Base-by-base conservation (phyloP, 2,888 invertebrate species). In the Periphyllus acericola region DNA sequence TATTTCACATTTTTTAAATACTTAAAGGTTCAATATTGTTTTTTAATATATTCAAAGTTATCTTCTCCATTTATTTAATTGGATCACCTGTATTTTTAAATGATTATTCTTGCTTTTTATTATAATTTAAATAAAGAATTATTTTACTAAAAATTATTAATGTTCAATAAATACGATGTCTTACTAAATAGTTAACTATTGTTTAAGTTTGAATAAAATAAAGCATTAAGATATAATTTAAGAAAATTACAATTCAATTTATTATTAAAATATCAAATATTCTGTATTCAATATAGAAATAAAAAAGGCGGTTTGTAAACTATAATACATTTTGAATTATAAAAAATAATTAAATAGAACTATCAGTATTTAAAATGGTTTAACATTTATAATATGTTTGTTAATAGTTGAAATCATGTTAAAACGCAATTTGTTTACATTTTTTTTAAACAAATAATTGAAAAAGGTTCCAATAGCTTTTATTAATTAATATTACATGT, bases 371-470 rank as follows among this genome's bases (percentile, higher is more conserved):
- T 68, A 68, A 46, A 75, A 75, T 75, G 34, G 40, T 83, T 66
- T 32, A 75, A 40, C 66, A 11, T 60, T 74, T 40, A 40, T 83
- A n/a, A 29, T 83, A 85, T 78, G 66, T 52, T 40, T 25, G 78
- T 11, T 34, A 78, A 78, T 68, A 46, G 34, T n/a, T 78, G 66
- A 76, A 78, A n/a, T 78, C 55, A 52, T 78, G 68, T 78, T 78
- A 78, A 68, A 84, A 85, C 32, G 29, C 66, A 78, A 78, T 78
- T 85, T 85, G 52, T 76, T 66, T 84, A 76, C 68, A 68, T 34
- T 85, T 85, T 84, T 84, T 52, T 84, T 76, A 68, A 46, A 85
- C 68, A 78, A 76, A 68, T 52, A 78, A 85, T 68, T 84, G 6
- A 34, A 78, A 25, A 66, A 52, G 17, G 17, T 68, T 40, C 25